Percentiles rank a stretch among this genome's conserved stretches.
These are phyloP conservation scores for Catamblyrhynchus diadema DNA, from an alignment of 2,797 vertebrate species.

Conservation along the genomic window DNA sequence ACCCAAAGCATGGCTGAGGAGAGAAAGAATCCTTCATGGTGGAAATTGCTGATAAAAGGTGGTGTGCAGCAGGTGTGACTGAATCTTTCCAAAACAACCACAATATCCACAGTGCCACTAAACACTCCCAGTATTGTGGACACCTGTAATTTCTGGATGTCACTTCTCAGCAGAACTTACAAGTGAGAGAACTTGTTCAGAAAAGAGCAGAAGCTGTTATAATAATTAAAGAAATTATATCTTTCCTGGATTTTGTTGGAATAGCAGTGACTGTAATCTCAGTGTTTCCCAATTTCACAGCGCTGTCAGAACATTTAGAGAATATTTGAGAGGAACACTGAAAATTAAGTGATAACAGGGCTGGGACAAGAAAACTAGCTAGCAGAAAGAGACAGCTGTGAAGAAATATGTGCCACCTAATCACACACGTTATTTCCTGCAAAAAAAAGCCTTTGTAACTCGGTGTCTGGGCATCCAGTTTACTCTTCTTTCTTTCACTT, in stretches of 20 bases:
- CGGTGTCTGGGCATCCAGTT: rapidly evolving
- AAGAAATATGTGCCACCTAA: neutral
- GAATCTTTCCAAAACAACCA: neutral
- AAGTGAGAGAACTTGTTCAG: neutral
- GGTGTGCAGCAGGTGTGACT: neutral
- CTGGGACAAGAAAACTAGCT: neutral
- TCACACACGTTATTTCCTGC: neutral
- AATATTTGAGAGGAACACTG: neutral
- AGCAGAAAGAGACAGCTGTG: neutral
- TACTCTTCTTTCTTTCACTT: neutral
- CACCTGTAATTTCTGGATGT: neutral
- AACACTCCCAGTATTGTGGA: neutral
- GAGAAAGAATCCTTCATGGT: neutral
- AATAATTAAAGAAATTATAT: neutral
- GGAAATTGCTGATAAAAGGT: neutral
- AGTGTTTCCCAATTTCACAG: neutral
- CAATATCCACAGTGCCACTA: neutral
- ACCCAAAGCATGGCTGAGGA: neutral
- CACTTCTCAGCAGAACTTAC: neutral
- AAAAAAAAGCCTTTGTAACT: neutral
- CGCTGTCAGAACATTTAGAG: neutral
- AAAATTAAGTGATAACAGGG: neutral
- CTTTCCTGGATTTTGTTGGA: neutral
- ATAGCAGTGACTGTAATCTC: neutral
- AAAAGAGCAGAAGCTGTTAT: neutral